phyloP scores from a whole-genome alignment of 2,888 invertebrate species.

The Dryobotodes eremita region DNA sequence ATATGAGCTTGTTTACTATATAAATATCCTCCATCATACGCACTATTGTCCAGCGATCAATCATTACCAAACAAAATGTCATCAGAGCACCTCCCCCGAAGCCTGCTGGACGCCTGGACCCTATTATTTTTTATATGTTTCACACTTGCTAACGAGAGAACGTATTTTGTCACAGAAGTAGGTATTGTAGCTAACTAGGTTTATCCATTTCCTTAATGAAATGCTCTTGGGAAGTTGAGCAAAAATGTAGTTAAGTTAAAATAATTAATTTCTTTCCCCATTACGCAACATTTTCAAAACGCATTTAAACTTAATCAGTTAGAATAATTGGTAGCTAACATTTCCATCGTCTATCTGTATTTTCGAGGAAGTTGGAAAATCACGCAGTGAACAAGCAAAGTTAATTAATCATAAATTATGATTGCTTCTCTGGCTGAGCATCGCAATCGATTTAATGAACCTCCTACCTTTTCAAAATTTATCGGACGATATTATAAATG shows the following conservation, averaged over 20 bases:
- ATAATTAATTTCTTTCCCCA: slow-evolving; percentile 28
- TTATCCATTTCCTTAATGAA: slow-evolving; percentile 20
- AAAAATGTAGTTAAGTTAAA: slow-evolving; percentile 17
- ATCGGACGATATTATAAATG: slow-evolving; percentile 69
- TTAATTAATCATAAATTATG: slow-evolving; percentile 79
- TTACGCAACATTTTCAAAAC: slow-evolving; percentile 33
- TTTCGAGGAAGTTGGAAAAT: slow-evolving; percentile 63
- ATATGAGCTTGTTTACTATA: slow-evolving; percentile 20
- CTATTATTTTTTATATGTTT: slow-evolving; percentile 45
- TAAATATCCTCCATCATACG: slow-evolving; percentile 57
- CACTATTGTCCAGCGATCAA: slow-evolving; percentile 68
- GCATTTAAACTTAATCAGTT: slow-evolving; percentile 51
- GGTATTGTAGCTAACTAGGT: neutral
- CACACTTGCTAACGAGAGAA: neutral
- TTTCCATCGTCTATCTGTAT: slow-evolving; percentile 45
- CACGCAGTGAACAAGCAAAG: slow-evolving; percentile 70
- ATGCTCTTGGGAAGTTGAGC: neutral
- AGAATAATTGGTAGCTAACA: slow-evolving; percentile 53
- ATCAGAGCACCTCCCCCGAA: slow-evolving; percentile 49
- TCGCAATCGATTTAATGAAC: slow-evolving; percentile 78
- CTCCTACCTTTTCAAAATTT: slow-evolving; percentile 72
- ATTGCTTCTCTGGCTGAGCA: slow-evolving; percentile 74
- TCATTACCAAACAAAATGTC: slow-evolving; percentile 74
- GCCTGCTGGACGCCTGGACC: slow-evolving; percentile 18
- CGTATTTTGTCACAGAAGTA: slow-evolving; percentile 13